Percentiles rank a stretch among this genome's conserved stretches.
Evolutionary conservation across 2,888 invertebrate genomes (phyloP).

Genomic region (Pristionchus entomophagus): DNA sequence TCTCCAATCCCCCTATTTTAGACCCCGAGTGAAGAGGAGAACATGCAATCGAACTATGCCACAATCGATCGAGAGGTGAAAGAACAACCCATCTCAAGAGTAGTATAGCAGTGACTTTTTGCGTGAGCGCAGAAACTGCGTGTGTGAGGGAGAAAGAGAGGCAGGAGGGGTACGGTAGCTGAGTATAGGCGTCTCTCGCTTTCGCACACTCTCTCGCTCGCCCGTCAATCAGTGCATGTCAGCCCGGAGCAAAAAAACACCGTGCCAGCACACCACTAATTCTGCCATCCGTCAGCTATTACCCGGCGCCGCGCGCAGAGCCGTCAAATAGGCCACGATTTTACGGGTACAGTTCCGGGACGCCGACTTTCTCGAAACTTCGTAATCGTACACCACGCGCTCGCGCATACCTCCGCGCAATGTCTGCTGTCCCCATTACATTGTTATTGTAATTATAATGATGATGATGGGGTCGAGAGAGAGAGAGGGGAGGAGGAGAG

Average conservation of each 20-base stretch:
- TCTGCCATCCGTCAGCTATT: conserved; percentile 32
- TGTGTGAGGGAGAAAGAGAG: background rate
- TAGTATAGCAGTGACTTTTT: conserved; percentile 27
- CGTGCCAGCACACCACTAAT: background rate
- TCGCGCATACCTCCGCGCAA: too few species aligned
- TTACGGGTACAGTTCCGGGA: background rate
- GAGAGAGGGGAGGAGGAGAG: conserved; percentile 10
- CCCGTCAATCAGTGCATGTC: background rate
- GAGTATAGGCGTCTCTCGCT: background rate
- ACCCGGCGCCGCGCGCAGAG: background rate
- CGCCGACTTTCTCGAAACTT: conserved; percentile 17
- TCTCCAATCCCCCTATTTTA: background rate
- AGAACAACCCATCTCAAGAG: background rate
- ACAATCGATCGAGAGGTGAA: background rate
- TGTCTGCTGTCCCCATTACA: conserved; percentile 43
- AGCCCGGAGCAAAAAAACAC: conserved; percentile 11
- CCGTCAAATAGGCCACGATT: background rate
- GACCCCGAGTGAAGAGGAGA: conserved; percentile 1
- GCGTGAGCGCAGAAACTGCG: background rate
- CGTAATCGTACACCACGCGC: conserved; percentile 34
- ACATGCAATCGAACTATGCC: background rate
- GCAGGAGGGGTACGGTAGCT: conserved; percentile 7
- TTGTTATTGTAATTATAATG: conserved; percentile 47
- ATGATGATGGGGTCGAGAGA: conserved; percentile 24
- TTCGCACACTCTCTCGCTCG: background rate